Base-by-base conservation (phyloP, 2,888 invertebrate species). In the Leptopilina syphax region DNA sequence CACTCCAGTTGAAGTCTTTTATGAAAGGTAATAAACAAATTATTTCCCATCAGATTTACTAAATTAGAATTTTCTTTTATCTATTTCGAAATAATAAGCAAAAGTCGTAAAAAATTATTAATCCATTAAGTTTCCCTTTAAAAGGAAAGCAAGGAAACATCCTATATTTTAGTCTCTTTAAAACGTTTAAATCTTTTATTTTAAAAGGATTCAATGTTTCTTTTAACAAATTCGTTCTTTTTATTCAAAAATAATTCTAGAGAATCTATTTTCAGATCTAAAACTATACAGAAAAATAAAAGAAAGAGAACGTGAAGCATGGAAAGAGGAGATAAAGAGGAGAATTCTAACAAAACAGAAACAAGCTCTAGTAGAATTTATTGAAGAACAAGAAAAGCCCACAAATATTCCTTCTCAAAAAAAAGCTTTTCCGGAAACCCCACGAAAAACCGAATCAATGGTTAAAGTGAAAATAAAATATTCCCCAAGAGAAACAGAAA, bases 1-100 rank as follows among this genome's bases (percentile, higher is more conserved):
- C 95, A 24, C 94, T 95, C 90, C 95, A 96, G 88, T 92, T 96
- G 78, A 96, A 96, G 92, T 95, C 95, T 90, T 96, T 97, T 90
- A 95, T 96, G 88, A 95, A 94, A 94, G 96, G 96, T 96, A 44
- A 7, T 44, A 92, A 89, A 82, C 41, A 18, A 50, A 18, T 10
- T 50, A 50, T 50, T 50, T 12, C 9, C 10, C 12, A 50, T 10
- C 12, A 50, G 10, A 10, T 50, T 50, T 50, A 12, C 10, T 50
- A 10, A n/a, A 44, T 44, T 18, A 5, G 41, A n/a, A 12, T 3
- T 44, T 44, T 67, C 18, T 10, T 18, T 67, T 18, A 44, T 18
- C 44, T 44, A 41, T 41, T 67, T 50, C 10, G 2, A 50, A 50
- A 50, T 50, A 44, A 7, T 1, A 0, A 8, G 44, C 44, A 44